phyloP scores from a whole-genome alignment of 92 coral and sea anemone genomes.

The Porites evermanni region DNA sequence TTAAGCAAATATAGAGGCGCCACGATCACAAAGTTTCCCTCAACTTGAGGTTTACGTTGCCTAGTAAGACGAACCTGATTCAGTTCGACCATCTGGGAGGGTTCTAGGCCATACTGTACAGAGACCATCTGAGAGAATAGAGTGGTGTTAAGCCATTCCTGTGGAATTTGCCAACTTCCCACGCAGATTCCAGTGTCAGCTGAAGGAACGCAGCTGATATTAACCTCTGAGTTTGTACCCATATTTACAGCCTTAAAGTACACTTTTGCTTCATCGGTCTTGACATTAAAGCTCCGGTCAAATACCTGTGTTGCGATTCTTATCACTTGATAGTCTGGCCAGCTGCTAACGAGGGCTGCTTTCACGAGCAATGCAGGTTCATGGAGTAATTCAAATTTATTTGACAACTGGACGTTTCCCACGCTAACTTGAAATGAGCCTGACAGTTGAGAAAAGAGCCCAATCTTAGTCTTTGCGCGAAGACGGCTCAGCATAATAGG shows the following conservation, averaged over 20 bases:
- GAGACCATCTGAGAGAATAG: background rate
- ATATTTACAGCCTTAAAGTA: slow-evolving; percentile 36
- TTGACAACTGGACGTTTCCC: background rate
- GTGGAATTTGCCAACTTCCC: slow-evolving; percentile 29
- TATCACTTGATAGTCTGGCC: slow-evolving; percentile 51
- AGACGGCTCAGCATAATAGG: slow-evolving; percentile 22
- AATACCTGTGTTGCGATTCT: slow-evolving; percentile 46
- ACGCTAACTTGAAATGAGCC: slow-evolving; percentile 37
- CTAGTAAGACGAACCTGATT: slow-evolving; percentile 12
- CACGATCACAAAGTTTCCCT: slow-evolving; percentile 37
- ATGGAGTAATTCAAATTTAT: slow-evolving; percentile 9
- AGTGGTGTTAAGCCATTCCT: slow-evolving; percentile 51
- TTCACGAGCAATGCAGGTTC: slow-evolving; percentile 38
- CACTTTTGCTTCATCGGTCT: slow-evolving; percentile 30
- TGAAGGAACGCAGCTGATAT: slow-evolving; percentile 36
- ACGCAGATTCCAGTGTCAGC: slow-evolving; percentile 45
- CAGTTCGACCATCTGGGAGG: slow-evolving; percentile 17
- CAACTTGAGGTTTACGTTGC: slow-evolving; percentile 10
- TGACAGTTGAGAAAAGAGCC: slow-evolving; percentile 34
- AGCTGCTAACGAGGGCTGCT: slow-evolving; percentile 43
- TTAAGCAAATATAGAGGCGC: slow-evolving; percentile 34
- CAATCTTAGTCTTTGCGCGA: slow-evolving; percentile 26
- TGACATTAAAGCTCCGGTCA: slow-evolving; percentile 36
- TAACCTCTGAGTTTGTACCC: slow-evolving; percentile 18
- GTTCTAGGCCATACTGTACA: slow-evolving; percentile 34